phyloP scores from a whole-genome alignment of 1,140 invertebrate species.

The Pomacea maculata region DNA sequence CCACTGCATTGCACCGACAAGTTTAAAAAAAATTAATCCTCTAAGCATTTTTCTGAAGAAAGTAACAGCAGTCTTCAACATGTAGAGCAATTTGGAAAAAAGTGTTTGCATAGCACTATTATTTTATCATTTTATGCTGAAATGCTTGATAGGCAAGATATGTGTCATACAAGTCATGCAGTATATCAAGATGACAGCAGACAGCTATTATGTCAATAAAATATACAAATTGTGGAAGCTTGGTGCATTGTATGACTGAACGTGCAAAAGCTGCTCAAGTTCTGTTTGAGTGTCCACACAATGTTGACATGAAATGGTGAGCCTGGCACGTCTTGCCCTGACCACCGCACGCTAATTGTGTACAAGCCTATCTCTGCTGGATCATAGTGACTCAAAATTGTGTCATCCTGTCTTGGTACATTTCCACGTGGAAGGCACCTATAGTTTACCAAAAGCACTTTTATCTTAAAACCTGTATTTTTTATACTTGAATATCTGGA shows the following conservation, averaged over 20 bases:
- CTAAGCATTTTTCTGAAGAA: too few species aligned
- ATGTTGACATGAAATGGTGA: slow-evolving; percentile 99
- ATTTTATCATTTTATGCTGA: too few species aligned
- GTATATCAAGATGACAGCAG: too few species aligned
- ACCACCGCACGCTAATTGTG: slow-evolving; percentile 97
- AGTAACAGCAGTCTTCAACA: too few species aligned
- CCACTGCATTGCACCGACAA: too few species aligned
- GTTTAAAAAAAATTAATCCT: too few species aligned
- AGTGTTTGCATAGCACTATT: too few species aligned
- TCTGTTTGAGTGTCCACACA: slow-evolving; percentile 99
- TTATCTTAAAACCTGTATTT: background rate
- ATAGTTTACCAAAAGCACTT: slow-evolving; percentile 49
- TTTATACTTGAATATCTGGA: background rate
- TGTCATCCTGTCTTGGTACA: slow-evolving; percentile 98
- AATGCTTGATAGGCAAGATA: too few species aligned
- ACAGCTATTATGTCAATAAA: too few species aligned
- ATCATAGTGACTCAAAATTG: slow-evolving; percentile 95
- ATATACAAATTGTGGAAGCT: slow-evolving; percentile 21
- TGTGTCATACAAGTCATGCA: too few species aligned
- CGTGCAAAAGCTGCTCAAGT: slow-evolving; percentile 67
- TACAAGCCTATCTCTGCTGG: slow-evolving; percentile 99
- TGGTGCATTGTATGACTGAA: slow-evolving; percentile 29
- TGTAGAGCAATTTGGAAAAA: too few species aligned
- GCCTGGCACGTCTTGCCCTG: slow-evolving; percentile 88
- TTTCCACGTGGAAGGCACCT: slow-evolving; percentile 98